Evolutionary conservation across 2,113 vertebrate genomes (phyloP).

Genomic region (Hemiprocne comata): DNA sequence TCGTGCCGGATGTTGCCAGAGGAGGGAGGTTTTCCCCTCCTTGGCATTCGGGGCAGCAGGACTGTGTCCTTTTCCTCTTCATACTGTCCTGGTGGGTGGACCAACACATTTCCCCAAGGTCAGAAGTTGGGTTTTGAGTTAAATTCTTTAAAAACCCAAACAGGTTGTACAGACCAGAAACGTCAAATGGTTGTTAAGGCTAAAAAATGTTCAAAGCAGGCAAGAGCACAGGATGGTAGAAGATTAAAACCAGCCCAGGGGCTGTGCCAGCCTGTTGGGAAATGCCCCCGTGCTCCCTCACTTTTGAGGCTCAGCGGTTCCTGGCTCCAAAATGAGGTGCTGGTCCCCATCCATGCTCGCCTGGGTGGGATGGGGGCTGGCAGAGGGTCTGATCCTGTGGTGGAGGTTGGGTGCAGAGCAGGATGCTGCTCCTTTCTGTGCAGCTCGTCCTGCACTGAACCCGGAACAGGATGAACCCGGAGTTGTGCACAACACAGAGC

Average conservation of each 20-base stretch:
- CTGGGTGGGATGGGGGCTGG: fast-evolving
- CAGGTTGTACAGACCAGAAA: fast-evolving
- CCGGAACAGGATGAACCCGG: fast-evolving
- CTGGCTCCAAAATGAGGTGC: fast-evolving
- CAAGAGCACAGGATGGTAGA: fast-evolving
- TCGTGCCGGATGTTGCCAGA: fast-evolving
- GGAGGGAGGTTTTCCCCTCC: background rate
- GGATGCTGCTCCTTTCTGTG: background rate
- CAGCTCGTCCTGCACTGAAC: background rate
- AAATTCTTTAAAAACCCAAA: fast-evolving
- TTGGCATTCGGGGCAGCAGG: background rate
- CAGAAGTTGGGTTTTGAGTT: background rate
- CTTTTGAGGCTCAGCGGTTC: fast-evolving
- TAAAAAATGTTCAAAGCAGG: background rate
- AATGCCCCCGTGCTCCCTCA: fast-evolving
- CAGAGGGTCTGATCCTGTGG: background rate
- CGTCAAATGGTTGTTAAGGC: background rate
- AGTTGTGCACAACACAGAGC: fast-evolving
- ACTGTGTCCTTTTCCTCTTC: background rate
- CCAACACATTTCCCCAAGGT: fast-evolving
- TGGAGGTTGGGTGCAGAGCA: fast-evolving
- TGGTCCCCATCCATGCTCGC: fast-evolving
- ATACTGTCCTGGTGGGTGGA: fast-evolving
- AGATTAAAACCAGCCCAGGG: background rate
- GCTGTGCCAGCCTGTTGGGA: background rate